phyloP scores from a whole-genome alignment of 2,113 vertebrate genomes.

The Myrmecobius fasciatus region DNA sequence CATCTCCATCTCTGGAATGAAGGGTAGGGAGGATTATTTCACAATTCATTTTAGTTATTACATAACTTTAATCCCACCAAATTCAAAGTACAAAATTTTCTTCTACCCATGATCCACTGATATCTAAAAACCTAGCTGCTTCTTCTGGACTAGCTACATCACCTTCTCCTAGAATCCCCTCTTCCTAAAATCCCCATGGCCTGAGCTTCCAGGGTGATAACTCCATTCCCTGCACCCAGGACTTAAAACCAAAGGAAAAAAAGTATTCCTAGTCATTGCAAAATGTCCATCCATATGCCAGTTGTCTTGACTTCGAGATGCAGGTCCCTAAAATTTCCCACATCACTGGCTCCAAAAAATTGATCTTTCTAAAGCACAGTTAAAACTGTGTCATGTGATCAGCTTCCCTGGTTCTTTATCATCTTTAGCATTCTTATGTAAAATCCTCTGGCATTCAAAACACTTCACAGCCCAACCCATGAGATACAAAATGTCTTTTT shows the following conservation, averaged over 20 bases:
- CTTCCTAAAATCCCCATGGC: not conserved
- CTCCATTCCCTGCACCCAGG: not conserved
- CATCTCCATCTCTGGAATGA: not conserved
- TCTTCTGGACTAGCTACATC: not conserved
- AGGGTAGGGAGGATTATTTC: not conserved
- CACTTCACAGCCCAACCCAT: not conserved
- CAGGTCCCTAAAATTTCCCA: not conserved
- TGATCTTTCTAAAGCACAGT: not conserved
- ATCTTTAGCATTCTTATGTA: not conserved
- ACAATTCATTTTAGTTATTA: not conserved
- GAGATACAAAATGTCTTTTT: not conserved
- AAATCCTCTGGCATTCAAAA: not conserved
- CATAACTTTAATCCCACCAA: not conserved
- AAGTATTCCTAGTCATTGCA: not conserved
- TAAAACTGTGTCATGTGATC: not conserved
- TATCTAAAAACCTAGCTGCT: not conserved
- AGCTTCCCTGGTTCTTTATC: not conserved
- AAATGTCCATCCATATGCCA: not conserved
- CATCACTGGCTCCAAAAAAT: not conserved
- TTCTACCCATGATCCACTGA: not conserved
- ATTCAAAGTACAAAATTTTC: not conserved
- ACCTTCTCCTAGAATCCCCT: not conserved
- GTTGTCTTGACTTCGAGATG: not conserved
- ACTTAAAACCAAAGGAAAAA: not conserved
- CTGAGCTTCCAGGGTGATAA: fast-evolving